These are phyloP conservation scores for Drosophila biarmipes DNA, from an alignment of 1,140 invertebrate species.

Conservation along the genomic window DNA sequence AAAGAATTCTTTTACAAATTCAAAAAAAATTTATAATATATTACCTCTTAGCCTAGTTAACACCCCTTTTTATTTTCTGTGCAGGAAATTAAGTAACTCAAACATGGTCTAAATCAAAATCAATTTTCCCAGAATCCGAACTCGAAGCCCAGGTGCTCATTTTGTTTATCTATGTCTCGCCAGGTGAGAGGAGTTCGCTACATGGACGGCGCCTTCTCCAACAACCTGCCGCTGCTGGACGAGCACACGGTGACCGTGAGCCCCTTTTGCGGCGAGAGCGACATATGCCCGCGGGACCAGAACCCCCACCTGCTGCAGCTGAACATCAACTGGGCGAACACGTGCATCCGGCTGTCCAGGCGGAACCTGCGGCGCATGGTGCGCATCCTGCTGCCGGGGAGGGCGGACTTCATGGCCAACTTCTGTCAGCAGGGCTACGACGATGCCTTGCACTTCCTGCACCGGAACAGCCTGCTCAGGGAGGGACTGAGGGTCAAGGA, in stretches of 20 bases:
- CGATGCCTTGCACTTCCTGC: constrained; percentile 96
- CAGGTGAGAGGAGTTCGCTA: constrained; percentile 94
- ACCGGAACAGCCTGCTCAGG: constrained; percentile 94
- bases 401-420: constrained; percentile 94
- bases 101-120: background rate
- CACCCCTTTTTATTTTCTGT: too few species aligned
- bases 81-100: too few species aligned
- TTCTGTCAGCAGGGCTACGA: constrained; percentile 99
- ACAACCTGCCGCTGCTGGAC: constrained; percentile 97
- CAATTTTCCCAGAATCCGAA: background rate
- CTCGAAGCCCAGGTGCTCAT: background rate
- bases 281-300: constrained; percentile 97
- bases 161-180: background rate
- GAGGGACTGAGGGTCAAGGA: constrained; percentile 86
- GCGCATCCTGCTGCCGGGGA: constrained; percentile 96
- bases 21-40: too few species aligned
- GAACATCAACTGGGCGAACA: constrained; percentile 92
- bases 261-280: constrained; percentile 98
- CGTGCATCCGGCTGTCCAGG: constrained; percentile 95
- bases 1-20: too few species aligned
- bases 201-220: constrained; percentile 98
- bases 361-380: constrained; percentile 96
- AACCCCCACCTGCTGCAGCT: constrained; percentile 94
- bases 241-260: constrained; percentile 98
- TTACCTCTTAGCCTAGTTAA: too few species aligned